Percentiles rank a stretch among this genome's conserved stretches.
These are phyloP conservation scores for Xestoiulus laeticollis DNA, from an alignment of 2,888 invertebrate species.

Conservation along the genomic window DNA sequence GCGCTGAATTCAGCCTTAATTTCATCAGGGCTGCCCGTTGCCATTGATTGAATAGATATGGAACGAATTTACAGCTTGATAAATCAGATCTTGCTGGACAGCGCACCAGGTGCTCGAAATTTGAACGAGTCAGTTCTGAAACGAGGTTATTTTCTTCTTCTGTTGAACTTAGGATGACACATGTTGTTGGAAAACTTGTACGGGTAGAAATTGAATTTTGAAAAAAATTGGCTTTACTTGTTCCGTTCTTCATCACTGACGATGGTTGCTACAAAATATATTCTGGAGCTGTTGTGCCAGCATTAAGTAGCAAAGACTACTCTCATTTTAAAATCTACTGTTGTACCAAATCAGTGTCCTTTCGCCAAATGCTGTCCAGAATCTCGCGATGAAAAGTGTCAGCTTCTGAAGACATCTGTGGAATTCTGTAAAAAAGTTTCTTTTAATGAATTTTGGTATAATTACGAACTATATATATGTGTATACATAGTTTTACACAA, in stretches of 20 bases:
- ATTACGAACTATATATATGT: too few species aligned
- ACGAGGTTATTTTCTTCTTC: conserved; percentile 11
- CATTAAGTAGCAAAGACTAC: neutral
- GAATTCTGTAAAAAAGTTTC: too few species aligned
- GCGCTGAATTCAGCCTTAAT: conserved; percentile 6
- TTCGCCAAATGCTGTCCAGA: neutral
- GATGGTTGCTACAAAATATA: neutral
- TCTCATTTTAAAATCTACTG: neutral
- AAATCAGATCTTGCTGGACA: conserved; percentile 24
- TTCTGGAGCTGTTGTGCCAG: neutral
- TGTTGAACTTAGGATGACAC: neutral
- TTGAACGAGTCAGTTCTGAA: neutral
- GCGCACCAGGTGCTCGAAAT: conserved; percentile 23
- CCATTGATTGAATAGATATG: conserved; percentile 10
- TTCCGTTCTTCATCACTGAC: neutral
- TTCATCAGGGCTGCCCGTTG: conserved; percentile 23
- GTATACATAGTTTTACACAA: too few species aligned
- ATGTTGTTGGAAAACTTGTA: neutral
- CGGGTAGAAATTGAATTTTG: neutral
- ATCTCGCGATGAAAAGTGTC: neutral
- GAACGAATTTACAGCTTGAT: conserved; percentile 34
- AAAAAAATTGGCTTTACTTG: neutral
- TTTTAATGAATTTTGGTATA: too few species aligned
- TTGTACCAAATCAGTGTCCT: neutral
- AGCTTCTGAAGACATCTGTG: too few species aligned